Evolutionary conservation across 1,140 invertebrate genomes (phyloP).

Genomic region (Drosophila kurseongensis): DNA sequence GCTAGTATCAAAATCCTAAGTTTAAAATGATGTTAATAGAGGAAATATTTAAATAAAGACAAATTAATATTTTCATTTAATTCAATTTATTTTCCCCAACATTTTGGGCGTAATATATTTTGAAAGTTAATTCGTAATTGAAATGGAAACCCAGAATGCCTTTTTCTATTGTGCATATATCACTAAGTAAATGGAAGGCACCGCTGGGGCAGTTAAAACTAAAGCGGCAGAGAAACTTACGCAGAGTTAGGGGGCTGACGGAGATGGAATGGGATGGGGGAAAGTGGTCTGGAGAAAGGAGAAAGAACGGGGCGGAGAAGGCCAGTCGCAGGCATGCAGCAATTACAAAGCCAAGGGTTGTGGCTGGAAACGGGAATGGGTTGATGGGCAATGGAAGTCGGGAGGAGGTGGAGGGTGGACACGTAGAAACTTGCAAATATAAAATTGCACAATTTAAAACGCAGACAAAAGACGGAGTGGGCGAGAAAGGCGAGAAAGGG

Average conservation of each 20-base stretch:
- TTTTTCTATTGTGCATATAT: slow-evolving; percentile 8
- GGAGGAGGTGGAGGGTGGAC: slow-evolving; percentile 15
- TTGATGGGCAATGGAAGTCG: neutral
- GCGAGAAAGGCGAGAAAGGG: neutral
- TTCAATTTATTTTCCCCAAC: too few relatives aligned
- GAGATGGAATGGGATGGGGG: neutral
- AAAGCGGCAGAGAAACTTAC: slow-evolving; percentile 61
- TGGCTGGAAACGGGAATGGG: slow-evolving; percentile 7
- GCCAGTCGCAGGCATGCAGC: slow-evolving; percentile 62
- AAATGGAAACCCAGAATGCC: slow-evolving; percentile 1
- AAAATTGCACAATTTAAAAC: slow-evolving; percentile 82
- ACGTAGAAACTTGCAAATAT: slow-evolving; percentile 80
- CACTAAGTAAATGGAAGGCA: slow-evolving; percentile 26
- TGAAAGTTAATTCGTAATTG: neutral
- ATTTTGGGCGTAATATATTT: too few relatives aligned
- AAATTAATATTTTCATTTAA: too few relatives aligned
- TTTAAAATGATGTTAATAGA: too few relatives aligned
- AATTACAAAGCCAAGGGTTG: slow-evolving; percentile 63
- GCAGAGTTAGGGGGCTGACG: slow-evolving; percentile 31
- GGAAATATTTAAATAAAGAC: too few relatives aligned
- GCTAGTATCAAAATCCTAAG: too few relatives aligned
- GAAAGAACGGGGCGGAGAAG: slow-evolving; percentile 24
- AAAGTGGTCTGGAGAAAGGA: neutral
- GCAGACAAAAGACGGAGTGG: slow-evolving; percentile 52
- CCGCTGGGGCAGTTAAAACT: slow-evolving; percentile 52